Conservation (phyloP, 2,888 invertebrate species). For the Cistogaster globosa region DNA sequence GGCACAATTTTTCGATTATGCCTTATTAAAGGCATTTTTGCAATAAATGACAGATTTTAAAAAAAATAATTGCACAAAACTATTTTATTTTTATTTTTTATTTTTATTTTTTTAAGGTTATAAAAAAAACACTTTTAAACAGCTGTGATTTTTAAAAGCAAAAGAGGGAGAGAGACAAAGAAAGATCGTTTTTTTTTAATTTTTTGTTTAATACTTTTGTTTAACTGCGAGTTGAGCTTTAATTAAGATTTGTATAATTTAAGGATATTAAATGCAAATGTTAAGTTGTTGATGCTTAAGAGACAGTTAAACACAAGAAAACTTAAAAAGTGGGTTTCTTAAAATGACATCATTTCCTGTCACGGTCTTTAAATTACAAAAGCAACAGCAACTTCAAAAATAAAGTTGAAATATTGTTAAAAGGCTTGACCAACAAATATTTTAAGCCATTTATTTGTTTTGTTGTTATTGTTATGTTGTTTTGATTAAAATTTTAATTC, state of each 20-base stretch:
- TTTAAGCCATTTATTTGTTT: constrained; percentile 20
- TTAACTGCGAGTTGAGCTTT: background rate
- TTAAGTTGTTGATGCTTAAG: background rate
- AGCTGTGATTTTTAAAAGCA: background rate
- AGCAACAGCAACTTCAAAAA: constrained; percentile 7
- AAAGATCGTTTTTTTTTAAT: background rate
- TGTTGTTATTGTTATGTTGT: background rate
- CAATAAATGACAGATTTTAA: constrained; percentile 8
- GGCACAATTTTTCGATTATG: constrained; percentile 39
- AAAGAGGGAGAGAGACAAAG: too few relatives aligned
- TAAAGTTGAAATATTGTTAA: background rate
- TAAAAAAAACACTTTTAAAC: background rate
- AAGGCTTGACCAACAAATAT: background rate
- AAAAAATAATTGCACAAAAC: constrained; percentile 1
- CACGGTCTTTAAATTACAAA: background rate
- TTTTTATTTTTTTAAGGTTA: background rate
- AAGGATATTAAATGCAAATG: background rate
- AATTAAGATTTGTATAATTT: background rate
- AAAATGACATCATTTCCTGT: constrained; percentile 67
- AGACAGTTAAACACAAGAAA: constrained; percentile 6
- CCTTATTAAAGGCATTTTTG: constrained; percentile 67
- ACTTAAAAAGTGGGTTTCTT: constrained; percentile 28
- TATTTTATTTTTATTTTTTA: constrained; percentile 1
- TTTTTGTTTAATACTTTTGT: constrained; percentile 3
- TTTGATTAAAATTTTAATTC: constrained; percentile 43